These are phyloP conservation scores for Drosophila longiperda DNA, from an alignment of 2,888 invertebrate genomes.

Conservation along the genomic window DNA sequence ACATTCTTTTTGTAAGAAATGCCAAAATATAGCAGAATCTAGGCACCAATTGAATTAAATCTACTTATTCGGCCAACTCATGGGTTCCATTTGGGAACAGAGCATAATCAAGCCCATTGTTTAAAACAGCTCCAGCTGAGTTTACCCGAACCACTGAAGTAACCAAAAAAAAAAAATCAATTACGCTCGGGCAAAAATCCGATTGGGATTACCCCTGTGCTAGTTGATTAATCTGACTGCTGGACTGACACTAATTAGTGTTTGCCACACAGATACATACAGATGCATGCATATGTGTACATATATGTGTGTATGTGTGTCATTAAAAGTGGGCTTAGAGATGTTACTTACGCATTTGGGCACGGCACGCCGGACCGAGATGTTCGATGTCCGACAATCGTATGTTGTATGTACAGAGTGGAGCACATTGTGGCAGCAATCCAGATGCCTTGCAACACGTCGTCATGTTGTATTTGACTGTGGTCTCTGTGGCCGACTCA, in stretches of 20 bases:
- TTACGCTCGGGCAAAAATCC: constrained; percentile 52
- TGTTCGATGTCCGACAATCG: constrained; percentile 92
- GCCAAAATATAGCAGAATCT: not conserved
- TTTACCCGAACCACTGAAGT: not conserved
- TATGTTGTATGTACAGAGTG: constrained; percentile 92
- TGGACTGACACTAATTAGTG: constrained; percentile 69
- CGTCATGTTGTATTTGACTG: constrained; percentile 91
- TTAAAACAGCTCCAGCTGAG: not conserved
- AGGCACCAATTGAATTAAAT: not conserved
- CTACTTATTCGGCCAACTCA: no score
- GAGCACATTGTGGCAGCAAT: constrained; percentile 87
- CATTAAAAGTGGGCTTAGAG: constrained; percentile 27
- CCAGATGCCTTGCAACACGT: constrained; percentile 91
- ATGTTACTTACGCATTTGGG: constrained; percentile 89
- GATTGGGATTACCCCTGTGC: constrained; percentile 22
- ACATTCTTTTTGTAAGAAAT: not conserved
- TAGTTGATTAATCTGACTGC: constrained; percentile 31
- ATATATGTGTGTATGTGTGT: constrained; percentile 5
- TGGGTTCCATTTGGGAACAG: not conserved
- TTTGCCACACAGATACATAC: constrained; percentile 3
- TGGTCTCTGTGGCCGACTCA: constrained; percentile 81
- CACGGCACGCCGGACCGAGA: constrained; percentile 90
- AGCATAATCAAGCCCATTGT: constrained; percentile 2
- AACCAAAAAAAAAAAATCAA: constrained; percentile 9
- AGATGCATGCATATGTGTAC: not conserved